A percentile compares a stretch with the other conserved stretches of the same genome.
Evolutionary conservation across 2,888 invertebrate genomes (phyloP).

Genomic region (Entomobrya multifasciata): DNA sequence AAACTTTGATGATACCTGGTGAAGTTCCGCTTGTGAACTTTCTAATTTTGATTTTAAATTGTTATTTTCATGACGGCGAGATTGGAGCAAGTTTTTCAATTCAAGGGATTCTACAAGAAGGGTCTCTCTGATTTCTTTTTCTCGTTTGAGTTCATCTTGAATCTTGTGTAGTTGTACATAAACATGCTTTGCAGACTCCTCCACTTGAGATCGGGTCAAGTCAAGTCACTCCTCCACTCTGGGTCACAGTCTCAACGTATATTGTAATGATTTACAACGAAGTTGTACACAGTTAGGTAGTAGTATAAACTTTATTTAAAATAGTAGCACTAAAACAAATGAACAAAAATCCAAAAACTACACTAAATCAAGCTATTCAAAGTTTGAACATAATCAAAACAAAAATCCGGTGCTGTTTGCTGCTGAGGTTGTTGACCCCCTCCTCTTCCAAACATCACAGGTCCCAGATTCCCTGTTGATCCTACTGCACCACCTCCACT

Average conservation of each 20-base stretch:
- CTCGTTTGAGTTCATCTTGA: slow-evolving; percentile 71
- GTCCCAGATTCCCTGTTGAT: too few species aligned
- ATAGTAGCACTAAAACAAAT: too few species aligned
- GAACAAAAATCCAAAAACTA: neutral
- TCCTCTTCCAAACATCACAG: too few species aligned
- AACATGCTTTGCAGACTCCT: slow-evolving; percentile 71
- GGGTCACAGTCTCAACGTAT: too few species aligned
- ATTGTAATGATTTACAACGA: too few species aligned
- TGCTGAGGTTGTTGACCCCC: too few species aligned
- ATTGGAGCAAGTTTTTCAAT: slow-evolving; percentile 72
- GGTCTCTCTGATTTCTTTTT: slow-evolving; percentile 71
- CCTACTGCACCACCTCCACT: neutral
- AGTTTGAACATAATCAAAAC: too few species aligned
- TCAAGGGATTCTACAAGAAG: slow-evolving; percentile 73
- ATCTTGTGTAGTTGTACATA: slow-evolving; percentile 73
- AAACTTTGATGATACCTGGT: slow-evolving; percentile 21
- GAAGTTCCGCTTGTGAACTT: slow-evolving; percentile 35
- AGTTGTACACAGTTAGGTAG: too few species aligned
- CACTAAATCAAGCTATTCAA: too few species aligned
- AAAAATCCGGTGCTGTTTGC: too few species aligned
- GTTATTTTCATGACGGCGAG: slow-evolving; percentile 46
- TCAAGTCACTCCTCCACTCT: too few species aligned
- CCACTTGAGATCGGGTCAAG: slow-evolving; percentile 61
- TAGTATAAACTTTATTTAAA: too few species aligned
- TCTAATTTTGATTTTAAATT: neutral